Base-by-base conservation (phyloP, 1,140 invertebrate species). In the Adelges cooleyi region DNA sequence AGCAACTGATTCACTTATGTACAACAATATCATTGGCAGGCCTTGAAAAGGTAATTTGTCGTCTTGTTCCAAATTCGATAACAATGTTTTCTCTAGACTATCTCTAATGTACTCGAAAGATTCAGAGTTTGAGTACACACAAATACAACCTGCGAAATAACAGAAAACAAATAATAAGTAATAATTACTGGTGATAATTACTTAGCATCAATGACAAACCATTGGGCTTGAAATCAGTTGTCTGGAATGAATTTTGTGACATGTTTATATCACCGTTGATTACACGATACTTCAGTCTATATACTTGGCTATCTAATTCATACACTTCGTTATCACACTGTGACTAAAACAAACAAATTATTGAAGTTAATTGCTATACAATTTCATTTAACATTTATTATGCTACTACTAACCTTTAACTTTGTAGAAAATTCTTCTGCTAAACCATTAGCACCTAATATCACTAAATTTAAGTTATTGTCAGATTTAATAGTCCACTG, bases 91-190 rank as follows among this genome's bases (percentile, higher is more conserved):
- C 72, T 95, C 91, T 67, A 96, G 79, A 73, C 90, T 92, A 67
- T 88, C 86, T 69, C 90, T 81, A 42, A 97, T 86, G 73, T 93
- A 95, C 70, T 95, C 92, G 72, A 96, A 88, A 2, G 90, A 90
- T 70, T 91, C 85, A 68, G 87, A 85, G 72, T 93, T 90, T 69
- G 91, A 90, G 76, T 92, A 98, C 25, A 95, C 88, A 74, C 88
- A 90, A 75, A 90, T 89, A 65, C 87, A 87, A 50, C 87, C 56
- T 62, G n/a, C 2, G 18, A 11, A 13, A 15, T 8, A 54, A 17
- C 23, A 86, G 5, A n/a, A n/a, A n/a, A n/a, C 86, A 71, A 18
- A 74, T 76, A 40, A 67, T 72, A 65, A 36, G 38, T 36, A 50
- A 72, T 17, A 23, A 40, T n/a, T n/a, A n/a, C n/a, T n/a, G n/a